Base-by-base conservation (phyloP, 2,888 invertebrate species). In the Eupithecia centaureata region DNA sequence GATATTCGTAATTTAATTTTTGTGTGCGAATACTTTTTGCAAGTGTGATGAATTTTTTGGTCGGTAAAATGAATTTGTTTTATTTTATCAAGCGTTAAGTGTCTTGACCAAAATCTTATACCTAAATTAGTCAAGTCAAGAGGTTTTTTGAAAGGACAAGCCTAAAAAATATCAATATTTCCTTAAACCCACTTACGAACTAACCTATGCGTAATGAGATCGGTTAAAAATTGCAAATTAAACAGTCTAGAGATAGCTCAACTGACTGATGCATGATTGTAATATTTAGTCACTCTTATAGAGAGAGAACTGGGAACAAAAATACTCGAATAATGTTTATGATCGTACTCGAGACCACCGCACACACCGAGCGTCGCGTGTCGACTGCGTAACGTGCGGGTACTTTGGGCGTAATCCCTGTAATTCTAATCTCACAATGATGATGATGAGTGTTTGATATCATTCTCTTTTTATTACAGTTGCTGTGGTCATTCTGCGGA, bases 401-500 rank as follows among this genome's bases (percentile, higher is more conserved):
- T n/a, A n/a, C n/a, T n/a, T n/a, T n/a, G n/a, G n/a, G n/a, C n/a
- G n/a, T n/a, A n/a, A n/a, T n/a, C n/a, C n/a, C n/a, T n/a, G n/a
- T n/a, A n/a, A n/a, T n/a, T n/a, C n/a, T 30, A 30, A 5, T 5
- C 30, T 5, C 30, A 30, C 5, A 5, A 38, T 38, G 5, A 38
- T 38, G n/a, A 38, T 1, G n/a, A 47, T 12, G 22, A 25, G 15
- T 15, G 22, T 52, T 51, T 25, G 10, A 27, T 15, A 52, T 62
- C 28, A 0, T 38, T 38, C 22, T 61, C n/a, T 54, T 3, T 18
- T 32, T 71, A 68, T 90, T 85, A 1, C 90, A 94, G 94, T 82
- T 93, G 75, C 80, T 94, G 76, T 93, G 90, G 90, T 92, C 93
- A 0, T 86, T 93, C 67, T 90, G 90, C 75, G 93, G 91, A 5